phyloP scores from a whole-genome alignment of 2,113 vertebrate species.

The Malaclemys terrapin region DNA sequence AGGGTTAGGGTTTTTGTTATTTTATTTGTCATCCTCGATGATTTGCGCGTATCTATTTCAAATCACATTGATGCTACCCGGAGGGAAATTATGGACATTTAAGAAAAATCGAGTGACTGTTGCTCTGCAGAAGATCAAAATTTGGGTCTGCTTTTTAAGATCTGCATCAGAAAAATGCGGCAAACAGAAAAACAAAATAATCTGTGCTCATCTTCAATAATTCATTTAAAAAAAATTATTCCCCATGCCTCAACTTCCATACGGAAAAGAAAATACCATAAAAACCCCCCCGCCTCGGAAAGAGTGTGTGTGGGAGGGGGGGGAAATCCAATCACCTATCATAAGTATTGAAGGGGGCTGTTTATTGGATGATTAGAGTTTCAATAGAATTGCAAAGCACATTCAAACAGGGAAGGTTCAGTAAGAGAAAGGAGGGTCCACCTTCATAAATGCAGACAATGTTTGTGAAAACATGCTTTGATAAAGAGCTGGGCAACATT shows the following conservation, averaged over 20 bases:
- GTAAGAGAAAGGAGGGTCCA: not conserved
- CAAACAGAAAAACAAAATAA: not conserved
- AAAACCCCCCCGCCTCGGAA: slow-evolving; percentile 45
- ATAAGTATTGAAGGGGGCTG: slow-evolving; percentile 47
- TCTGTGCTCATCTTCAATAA: not conserved
- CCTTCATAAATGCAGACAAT: slow-evolving; percentile 55
- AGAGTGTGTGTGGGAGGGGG: slow-evolving; percentile 1
- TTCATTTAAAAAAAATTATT: not conserved
- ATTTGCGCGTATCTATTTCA: not conserved
- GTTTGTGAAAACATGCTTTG: slow-evolving; percentile 64
- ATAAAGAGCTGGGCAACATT: slow-evolving; percentile 67
- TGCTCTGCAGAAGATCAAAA: not conserved
- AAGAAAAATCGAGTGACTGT: not conserved
- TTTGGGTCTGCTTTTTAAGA: not conserved
- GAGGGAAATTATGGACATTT: not conserved
- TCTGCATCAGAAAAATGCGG: not conserved
- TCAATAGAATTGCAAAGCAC: slow-evolving; percentile 37
- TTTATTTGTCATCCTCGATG: not conserved
- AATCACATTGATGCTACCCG: not conserved
- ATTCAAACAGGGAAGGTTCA: slow-evolving; percentile 37
- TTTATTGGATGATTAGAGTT: slow-evolving; percentile 25
- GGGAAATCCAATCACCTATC: not conserved
- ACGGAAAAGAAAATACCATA: slow-evolving; percentile 4
- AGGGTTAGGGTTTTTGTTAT: not conserved
- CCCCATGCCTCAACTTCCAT: not conserved